Evolutionary conservation across 2,797 vertebrate genomes (phyloP), one percentile per base, ranked within the genome.

Genomic region (Uromys caudimaculatus): DNA sequence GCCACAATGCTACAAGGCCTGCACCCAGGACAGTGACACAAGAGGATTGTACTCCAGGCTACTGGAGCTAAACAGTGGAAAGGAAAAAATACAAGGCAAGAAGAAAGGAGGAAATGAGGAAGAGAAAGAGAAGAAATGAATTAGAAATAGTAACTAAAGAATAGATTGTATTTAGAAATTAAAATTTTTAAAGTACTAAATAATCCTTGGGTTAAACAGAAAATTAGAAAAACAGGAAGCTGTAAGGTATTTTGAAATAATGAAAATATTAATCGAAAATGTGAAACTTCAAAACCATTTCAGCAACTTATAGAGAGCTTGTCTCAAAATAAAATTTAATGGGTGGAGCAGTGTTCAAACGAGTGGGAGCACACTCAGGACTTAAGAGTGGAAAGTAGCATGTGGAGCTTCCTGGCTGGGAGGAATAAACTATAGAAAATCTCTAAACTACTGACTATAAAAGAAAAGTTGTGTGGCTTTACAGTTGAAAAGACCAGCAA

Each of bases 81-180:
- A 88, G 52, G 27, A 75, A 76, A 38, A 44, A 58, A 58, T 54
- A 38, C 29, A 38, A 29, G 32, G 14, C 21, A 87, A 56, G 35
- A 13, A 86, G 14, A 73, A 73, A 11, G 9, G 23, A 56, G 47
- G 5, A 19, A 60, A 41, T 1, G 1, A 75, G 52, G 3, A 73
- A 56, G 62, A 67, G 24, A 71, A 69, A 71, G 6, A 75, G 23
- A 56, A 29, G n/a, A 75, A 88, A 56, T 75, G 13, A 95, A 81
- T 83, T 87, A 89, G 17, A 94, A 89, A 92, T 12, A 83, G 58
- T 54, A 91, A 91, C 10, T 81, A 52, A 91, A 91, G 35, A 71
- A 47, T 23, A 83, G 41, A 41, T 27, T 88, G 58, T 47, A n/a
- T 56, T 58, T 86, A n/a, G 38, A 84, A 89, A 71, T 24, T 62